Evolutionary conservation across 2,113 vertebrate genomes (phyloP), one percentile per base, ranked within the genome.

Genomic region (Suncus etruscus): DNA sequence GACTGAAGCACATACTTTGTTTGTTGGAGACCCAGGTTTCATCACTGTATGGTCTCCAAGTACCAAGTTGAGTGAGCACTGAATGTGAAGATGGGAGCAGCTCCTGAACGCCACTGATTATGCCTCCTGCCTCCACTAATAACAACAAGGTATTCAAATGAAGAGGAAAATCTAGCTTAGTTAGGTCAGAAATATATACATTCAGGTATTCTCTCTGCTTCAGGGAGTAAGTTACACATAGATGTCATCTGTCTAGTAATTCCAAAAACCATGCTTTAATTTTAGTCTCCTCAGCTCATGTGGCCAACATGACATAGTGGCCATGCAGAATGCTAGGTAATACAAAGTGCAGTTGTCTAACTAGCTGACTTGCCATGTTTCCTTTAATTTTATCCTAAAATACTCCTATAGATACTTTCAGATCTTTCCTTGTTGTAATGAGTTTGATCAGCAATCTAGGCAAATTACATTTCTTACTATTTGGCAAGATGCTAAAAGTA

Each of bases 401-500:
- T 47, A 92, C 66, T 66, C 47, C 78, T 31, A 86, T 51, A 29
- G 8, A 65, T 39, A 39, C 68, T 58, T 86, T 84, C 74, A 80
- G 86, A 88, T 29, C 80, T 58, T 79, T 87, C 58, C 75, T 81
- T 63, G 11, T 81, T 63, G 11, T 27, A 29, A 90, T 39, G 31
- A 4, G 14, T 39, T 31, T 90, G 77, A 73, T 65, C 65, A 73
- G 58, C 69, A 70, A 81, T 70, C 48, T 68, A 63, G 68, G 74
- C 39, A 81, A 92, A 91, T 39, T 31, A 31, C 72, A 91, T 87
- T 86, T 83, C 91, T 92, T 87, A 24, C 81, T 80, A 86, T 94
- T 91, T 90, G 68, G 63, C 74, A 90, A 83, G 76, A 6, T 50
- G 29, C 91, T 93, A 68, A 70, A 92, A 81, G 27, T 75, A 61